phyloP scores from a whole-genome alignment of 2,888 invertebrate genomes.

The Ditylenchus weischeri region DNA sequence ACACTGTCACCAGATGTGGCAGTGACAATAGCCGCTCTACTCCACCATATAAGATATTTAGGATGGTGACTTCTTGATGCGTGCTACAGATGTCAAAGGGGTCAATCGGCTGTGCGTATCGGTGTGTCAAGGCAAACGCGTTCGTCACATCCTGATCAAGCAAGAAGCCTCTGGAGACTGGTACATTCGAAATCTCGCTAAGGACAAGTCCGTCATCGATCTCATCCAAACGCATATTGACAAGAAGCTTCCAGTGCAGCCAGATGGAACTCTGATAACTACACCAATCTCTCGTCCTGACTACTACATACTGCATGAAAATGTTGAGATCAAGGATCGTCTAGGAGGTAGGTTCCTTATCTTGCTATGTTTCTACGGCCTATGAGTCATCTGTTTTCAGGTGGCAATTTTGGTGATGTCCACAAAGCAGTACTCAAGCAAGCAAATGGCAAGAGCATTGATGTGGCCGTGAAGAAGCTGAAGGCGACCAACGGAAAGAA shows the following conservation, averaged over 20 bases:
- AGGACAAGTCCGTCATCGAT: slow-evolving; percentile 19
- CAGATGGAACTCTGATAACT: slow-evolving; percentile 21
- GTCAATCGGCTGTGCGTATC: slow-evolving; percentile 1
- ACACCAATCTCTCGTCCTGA: slow-evolving; percentile 27
- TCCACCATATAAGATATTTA: no score
- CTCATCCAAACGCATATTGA: slow-evolving; percentile 23
- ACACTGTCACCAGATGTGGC: no score
- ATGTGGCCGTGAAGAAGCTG: slow-evolving; percentile 30
- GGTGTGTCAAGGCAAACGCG: neutral
- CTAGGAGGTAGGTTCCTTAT: slow-evolving; percentile 15
- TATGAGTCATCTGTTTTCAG: neutral
- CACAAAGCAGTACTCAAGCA: slow-evolving; percentile 21
- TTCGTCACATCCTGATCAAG: slow-evolving; percentile 23
- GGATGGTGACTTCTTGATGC: slow-evolving; percentile 12
- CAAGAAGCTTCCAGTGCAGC: slow-evolving; percentile 25
- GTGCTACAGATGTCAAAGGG: slow-evolving; percentile 11
- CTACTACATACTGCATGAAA: slow-evolving; percentile 31
- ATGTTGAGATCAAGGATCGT: slow-evolving; percentile 23
- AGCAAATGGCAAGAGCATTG: slow-evolving; percentile 16
- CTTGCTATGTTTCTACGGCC: no score
- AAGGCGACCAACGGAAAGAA: slow-evolving; percentile 21
- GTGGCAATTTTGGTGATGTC: slow-evolving; percentile 32
- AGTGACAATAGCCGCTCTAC: no score
- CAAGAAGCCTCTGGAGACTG: slow-evolving; percentile 11
- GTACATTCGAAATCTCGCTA: slow-evolving; percentile 21